Base-by-base conservation (phyloP, 23 tunicate species). In the Phallusia fumigata region DNA sequence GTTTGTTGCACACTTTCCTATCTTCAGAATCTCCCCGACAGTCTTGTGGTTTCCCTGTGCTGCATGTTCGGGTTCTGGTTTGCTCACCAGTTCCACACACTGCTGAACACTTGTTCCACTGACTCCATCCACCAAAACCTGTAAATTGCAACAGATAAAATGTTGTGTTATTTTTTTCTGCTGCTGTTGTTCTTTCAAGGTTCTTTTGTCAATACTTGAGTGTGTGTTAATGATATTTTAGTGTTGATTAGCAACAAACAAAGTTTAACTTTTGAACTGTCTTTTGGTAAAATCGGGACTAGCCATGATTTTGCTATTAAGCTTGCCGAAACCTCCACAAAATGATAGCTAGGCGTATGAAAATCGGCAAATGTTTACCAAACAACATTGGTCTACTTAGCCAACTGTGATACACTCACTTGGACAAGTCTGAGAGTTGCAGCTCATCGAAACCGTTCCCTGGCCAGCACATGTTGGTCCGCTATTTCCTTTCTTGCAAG, bases 381-480 rank as follows among this genome's bases (percentile, higher is more conserved):
- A 40, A 40, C 47, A 40, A 40, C 8, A 40, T 40, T 40, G 10
- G 8, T 40, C 10, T n/a, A n/a, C n/a, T 10, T 40, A 10, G 47
- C 47, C 47, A 40, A 40, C 47, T 40, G 8, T 3, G 47, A 40
- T 58, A 58, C n/a, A n/a, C 69, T 35, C 19, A 83, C 86, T 79
- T 45, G 86, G 86, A 32, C 86, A 83, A 24, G 30, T 45, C 18
- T 36, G 21, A 19, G 69, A 0, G 40, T 76, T 83, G 36, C 86
- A 83, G 19, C 33, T 65, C 22, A 36, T 36, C 6, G 34, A 45
- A 15, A 32, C 32, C 28, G 74, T 53, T 18, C 45, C 40, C 18
- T 69, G 26, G 30, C 86, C 86, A 16, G 44, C 78, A 50, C 86
- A 83, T 36, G 76, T 83, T 75, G 64, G 69, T 6, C 69, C 69